Base-by-base conservation (phyloP, 2,113 vertebrate species). In the Prolemur simus region DNA sequence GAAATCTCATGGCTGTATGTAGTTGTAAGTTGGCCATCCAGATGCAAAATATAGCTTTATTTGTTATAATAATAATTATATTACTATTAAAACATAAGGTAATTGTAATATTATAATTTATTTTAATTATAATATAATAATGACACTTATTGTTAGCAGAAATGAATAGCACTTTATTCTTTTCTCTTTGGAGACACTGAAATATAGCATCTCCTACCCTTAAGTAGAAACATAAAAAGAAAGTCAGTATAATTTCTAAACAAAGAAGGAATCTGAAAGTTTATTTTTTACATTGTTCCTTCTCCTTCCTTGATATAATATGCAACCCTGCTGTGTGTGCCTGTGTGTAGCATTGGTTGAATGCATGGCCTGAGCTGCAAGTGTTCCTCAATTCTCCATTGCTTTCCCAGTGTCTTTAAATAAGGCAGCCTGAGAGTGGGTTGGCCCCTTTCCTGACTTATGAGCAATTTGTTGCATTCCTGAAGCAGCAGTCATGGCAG, bases 51-150 rank as follows among this genome's bases (percentile, higher is more conserved):
- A 88, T 32, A 32, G 29, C 49, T 89, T 80, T 81, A 58, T 88
- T 88, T 95, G 54, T 91, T 91, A 47, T 29, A 84, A 89, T 80
- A 14, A 80, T 64, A 85, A 85, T 94, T 77, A 63, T 34, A 56
- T 73, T 54, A 78, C 86, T 94, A 81, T 92, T 88, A 94, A 85
- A 71, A 71, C 66, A 52, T 73, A 78, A 94, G 49, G 34, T 95
- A 87, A 92, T 91, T 81, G 15, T 60, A 87, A 85, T 34, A 37
- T 39, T 64, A 83, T 45, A 34, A 54, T 88, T 37, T 80, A 68
- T 94, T 96, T 97, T 86, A 86, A 91, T 91, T 94, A 68, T 87
- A 66, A 87, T 37, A 74, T 82, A 64, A 45, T 68, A 89, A 91
- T 81, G 88, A 87, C 3, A 29, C 18, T 64, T 69, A 93, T 58